A percentile compares a stretch with the other conserved stretches of the same genome.
phyloP scores from a whole-genome alignment of 37 sponge, comb jelly and placozoan species.

The Hormiphora californensis region DNA sequence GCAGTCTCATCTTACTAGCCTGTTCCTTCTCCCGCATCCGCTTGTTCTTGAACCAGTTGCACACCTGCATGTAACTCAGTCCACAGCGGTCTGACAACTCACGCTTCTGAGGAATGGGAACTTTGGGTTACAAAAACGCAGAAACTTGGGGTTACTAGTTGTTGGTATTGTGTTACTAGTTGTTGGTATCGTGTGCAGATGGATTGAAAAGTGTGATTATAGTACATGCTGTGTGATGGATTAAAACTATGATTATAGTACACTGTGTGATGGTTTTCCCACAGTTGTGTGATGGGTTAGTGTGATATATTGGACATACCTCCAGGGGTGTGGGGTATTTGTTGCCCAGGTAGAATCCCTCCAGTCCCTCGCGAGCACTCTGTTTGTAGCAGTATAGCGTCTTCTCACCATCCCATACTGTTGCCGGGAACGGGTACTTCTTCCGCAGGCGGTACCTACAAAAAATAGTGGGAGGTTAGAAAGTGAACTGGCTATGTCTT shows the following conservation, averaged over 20 bases:
- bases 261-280: too few relatives aligned
- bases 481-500: too few relatives aligned
- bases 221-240: too few relatives aligned
- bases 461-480: not conserved
- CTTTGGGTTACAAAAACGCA: not conserved
- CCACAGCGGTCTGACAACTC: conserved; percentile 40
- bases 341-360: conserved; percentile 1
- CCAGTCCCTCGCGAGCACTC: not conserved
- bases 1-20: too few relatives aligned
- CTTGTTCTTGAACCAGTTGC: conserved; percentile 55
- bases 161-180: too few relatives aligned
- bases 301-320: too few relatives aligned
- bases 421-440: conserved; percentile 48
- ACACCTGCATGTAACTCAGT: conserved; percentile 50
- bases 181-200: too few relatives aligned
- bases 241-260: too few relatives aligned
- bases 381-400: conserved; percentile 35
- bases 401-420: conserved; percentile 42
- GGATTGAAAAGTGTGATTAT: too few relatives aligned
- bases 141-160: not conserved
- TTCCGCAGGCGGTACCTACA: conserved; percentile 8
- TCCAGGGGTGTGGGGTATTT: conserved; percentile 23
- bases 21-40: conserved; percentile 35
- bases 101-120: not conserved
- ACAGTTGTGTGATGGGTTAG: too few relatives aligned